Base-by-base conservation (phyloP, 2,113 vertebrate species). In the Tauraco erythrolophus region DNA sequence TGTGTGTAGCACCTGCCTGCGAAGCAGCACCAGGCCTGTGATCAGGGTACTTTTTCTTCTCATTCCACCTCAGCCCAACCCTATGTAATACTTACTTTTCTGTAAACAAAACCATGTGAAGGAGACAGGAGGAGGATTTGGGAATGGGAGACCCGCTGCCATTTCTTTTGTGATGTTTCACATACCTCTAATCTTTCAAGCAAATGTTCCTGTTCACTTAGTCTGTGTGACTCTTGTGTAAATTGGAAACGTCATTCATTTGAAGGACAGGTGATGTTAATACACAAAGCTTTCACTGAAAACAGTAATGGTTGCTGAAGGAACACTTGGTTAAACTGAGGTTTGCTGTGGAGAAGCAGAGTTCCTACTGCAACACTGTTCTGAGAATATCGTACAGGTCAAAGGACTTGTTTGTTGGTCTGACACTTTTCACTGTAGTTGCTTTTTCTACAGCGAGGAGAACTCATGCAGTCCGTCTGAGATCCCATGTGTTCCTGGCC, bases 401-500 rank as follows among this genome's bases (percentile, higher is more conserved):
- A 22, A 46, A 84, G 56, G 33, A 19, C 37, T 81, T 86, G 14
- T 84, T 89, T 92, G 43, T 76, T 79, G 28, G 27, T 64, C 18
- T 3, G 5, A 51, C 35, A 23, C 33, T 75, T 60, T 65, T 64
- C 39, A 25, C 85, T 64, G 2, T 21, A 51, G 48, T n/a, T 68
- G 37, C 37, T 77, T 77, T 90, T 80, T n/a, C 41, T 66, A 3
- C 74, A 53, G 46, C 0, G 23, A 86, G 57, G 58, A 84, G 68
- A 77, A 18, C 30, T 68, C 54, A 27, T 1, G 2, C 19, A 48
- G 68, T 37, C 61, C 35, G 70, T 82, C 58, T 0, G 11, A 66
- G 56, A 39, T 86, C 17, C 33, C 0, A 0, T 4, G 33, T 1
- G 0, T 41, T 76, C 68, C 69, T 87, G 57, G 53, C 51, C 93